phyloP scores from a whole-genome alignment of 30 jellyfish, hydroid and myxozoan genomes.

The Morbakka virulenta region DNA sequence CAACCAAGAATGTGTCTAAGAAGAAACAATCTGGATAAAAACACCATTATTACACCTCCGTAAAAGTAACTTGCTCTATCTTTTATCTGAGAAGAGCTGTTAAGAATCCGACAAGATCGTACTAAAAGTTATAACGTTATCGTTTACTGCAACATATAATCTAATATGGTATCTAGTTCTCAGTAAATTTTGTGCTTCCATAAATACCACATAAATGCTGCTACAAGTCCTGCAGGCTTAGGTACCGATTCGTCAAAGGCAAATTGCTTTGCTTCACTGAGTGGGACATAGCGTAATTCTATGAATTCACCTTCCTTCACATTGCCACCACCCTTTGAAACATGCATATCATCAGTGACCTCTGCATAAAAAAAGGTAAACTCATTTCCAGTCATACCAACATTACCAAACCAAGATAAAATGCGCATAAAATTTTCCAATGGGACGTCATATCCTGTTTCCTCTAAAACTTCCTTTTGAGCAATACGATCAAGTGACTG shows the following conservation, averaged over 20 bases:
- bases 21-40: too few relatives aligned
- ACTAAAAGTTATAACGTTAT: too few relatives aligned
- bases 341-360: slow-evolving; percentile 93
- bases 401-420: slow-evolving; percentile 30
- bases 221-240: slow-evolving; percentile 67
- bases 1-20: too few relatives aligned
- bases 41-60: too few relatives aligned
- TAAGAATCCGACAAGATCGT: too few relatives aligned
- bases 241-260: slow-evolving; percentile 52
- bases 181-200: slow-evolving; percentile 39
- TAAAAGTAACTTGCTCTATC: too few relatives aligned
- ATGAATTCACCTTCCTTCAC: slow-evolving; percentile 74
- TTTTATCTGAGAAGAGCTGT: too few relatives aligned
- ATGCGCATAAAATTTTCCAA: slow-evolving; percentile 34
- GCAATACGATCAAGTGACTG: slow-evolving; percentile 73
- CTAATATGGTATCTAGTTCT: too few relatives aligned
- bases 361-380: slow-evolving; percentile 76
- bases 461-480: slow-evolving; percentile 75
- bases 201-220: slow-evolving; percentile 95
- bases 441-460: slow-evolving; percentile 86
- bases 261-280: slow-evolving; percentile 67
- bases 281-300: slow-evolving; percentile 76
- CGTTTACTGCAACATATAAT: too few relatives aligned
- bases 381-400: slow-evolving; percentile 73
- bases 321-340: slow-evolving; percentile 89